Conservation (phyloP, 2,888 invertebrate species). For the Cordylochernes scorpioides region DNA sequence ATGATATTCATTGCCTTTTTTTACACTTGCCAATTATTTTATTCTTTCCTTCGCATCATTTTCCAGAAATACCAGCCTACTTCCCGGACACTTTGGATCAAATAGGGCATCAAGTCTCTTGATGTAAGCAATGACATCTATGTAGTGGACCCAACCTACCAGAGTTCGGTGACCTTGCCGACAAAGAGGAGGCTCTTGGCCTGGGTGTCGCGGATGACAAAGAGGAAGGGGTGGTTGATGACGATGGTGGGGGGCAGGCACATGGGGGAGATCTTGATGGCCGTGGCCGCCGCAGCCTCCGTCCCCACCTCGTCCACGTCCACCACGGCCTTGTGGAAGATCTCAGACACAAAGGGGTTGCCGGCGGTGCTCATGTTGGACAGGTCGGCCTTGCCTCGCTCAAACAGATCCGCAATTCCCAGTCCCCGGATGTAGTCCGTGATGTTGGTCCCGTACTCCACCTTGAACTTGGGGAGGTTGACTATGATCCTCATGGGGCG, state of each 20-base stretch:
- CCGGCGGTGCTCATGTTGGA: slow-evolving; percentile 9
- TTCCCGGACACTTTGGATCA: no score
- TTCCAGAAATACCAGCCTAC: no score
- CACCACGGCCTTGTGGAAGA: slow-evolving; percentile 12
- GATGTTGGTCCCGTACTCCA: slow-evolving; percentile 6
- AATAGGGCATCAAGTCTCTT: no score
- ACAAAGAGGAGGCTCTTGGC: slow-evolving; percentile 8
- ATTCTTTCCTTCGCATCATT: no score
- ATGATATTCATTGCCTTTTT: no score
- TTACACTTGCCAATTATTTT: no score
- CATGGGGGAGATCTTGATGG: neutral
- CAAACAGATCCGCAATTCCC: slow-evolving; percentile 9
- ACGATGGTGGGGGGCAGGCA: slow-evolving; percentile 4
- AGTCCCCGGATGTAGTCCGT: slow-evolving; percentile 4
- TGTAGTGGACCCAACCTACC: no score
- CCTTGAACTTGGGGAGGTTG: slow-evolving; percentile 6
- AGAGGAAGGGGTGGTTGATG: slow-evolving; percentile 11
- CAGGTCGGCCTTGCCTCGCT: slow-evolving; percentile 8
- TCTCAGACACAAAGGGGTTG: slow-evolving; percentile 9
- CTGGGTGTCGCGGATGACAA: slow-evolving; percentile 7
- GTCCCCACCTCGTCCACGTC: slow-evolving; percentile 13
- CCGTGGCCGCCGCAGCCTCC: slow-evolving; percentile 10
- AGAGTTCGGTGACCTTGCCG: slow-evolving; percentile 7
- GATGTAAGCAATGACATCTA: no score
- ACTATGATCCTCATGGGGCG: slow-evolving; percentile 48